phyloP scores from a whole-genome alignment of 2,797 vertebrate species.

The Antrozous pallidus region DNA sequence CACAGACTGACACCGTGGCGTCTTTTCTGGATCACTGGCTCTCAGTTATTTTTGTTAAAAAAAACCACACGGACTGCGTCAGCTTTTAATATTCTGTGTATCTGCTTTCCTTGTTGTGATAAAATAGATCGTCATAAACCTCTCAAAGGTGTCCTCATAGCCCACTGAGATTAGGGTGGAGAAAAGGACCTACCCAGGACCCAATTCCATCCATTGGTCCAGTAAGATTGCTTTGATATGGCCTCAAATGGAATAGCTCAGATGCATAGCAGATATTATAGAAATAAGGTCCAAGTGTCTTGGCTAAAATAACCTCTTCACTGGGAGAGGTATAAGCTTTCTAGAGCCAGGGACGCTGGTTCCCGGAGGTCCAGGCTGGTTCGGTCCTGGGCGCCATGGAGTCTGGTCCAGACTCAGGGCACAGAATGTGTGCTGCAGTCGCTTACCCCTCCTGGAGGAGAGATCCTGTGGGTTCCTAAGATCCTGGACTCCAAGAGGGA shows the following conservation, averaged over 20 bases:
- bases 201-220: not conserved
- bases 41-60: not conserved
- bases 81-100: not conserved
- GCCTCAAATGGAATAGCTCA: not conserved
- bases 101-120: not conserved
- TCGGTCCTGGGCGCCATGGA: not conserved
- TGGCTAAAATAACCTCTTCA: not conserved
- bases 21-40: not conserved
- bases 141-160: not conserved
- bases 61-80: not conserved
- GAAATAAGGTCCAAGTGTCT: not conserved
- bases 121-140: not conserved
- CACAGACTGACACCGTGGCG: accelerated
- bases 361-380: not conserved
- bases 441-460: not conserved
- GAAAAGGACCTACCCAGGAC: not conserved
- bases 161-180: not conserved
- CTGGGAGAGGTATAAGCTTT: not conserved
- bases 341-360: not conserved
- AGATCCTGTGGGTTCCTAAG: not conserved
- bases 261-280: not conserved
- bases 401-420: not conserved
- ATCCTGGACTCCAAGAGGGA: not conserved
- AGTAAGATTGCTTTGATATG: not conserved
- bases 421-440: accelerated